Conservation (phyloP, 2,888 invertebrate genomes). For the Tipula unca region DNA sequence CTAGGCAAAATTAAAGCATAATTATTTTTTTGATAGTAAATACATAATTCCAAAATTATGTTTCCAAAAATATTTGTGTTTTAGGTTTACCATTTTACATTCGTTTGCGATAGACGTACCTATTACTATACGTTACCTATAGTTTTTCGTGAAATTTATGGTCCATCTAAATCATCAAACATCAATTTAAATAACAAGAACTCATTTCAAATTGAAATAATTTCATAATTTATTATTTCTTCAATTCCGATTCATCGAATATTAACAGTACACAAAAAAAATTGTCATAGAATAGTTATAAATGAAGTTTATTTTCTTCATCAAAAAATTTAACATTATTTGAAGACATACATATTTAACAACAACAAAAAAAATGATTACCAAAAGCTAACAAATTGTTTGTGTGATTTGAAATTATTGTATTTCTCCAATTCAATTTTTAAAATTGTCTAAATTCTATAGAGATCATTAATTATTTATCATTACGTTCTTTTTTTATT, state of each 20-base stretch:
- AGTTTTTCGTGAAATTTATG: no score
- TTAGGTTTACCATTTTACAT: no score
- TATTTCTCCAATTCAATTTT: neutral
- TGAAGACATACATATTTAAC: neutral
- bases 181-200: no score
- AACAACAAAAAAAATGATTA: neutral
- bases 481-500: neutral
- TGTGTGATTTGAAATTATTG: neutral
- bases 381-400: neutral
- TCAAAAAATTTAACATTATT: neutral
- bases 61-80: no score
- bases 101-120: no score
- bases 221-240: neutral
- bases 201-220: neutral
- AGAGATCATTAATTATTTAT: neutral
- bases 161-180: no score
- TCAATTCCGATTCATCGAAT: neutral
- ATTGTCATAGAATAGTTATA: neutral
- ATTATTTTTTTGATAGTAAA: no score
- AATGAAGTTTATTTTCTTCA: neutral
- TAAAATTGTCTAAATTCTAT: neutral
- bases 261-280: neutral
- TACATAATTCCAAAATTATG: no score
- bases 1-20: no score
- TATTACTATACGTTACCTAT: no score